Percentiles rank a stretch among this genome's conserved stretches.
Conservation (phyloP, 2,888 invertebrate species). For the Euzophera pinguis region DNA sequence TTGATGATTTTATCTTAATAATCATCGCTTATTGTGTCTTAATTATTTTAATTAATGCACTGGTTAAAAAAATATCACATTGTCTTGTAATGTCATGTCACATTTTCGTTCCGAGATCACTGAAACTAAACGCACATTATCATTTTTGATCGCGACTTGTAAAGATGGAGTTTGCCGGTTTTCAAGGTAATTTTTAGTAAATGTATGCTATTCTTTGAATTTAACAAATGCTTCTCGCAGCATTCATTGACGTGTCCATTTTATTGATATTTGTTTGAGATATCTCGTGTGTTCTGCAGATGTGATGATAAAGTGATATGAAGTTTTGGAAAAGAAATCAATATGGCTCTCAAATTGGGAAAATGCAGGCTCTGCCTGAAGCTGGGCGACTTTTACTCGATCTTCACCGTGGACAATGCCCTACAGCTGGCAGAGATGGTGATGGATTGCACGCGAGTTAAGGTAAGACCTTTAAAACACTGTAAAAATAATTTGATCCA, state of each 20-base stretch:
- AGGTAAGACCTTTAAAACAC: conserved; percentile 42
- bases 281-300: conserved; percentile 27
- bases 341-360: conserved; percentile 77
- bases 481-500: neutral
- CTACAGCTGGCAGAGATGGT: conserved; percentile 74
- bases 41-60: too few relatives aligned
- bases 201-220: conserved; percentile 2
- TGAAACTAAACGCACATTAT: conserved; percentile 16
- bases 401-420: conserved; percentile 72
- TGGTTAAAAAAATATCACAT: neutral
- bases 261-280: conserved; percentile 3
- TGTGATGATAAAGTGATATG: conserved; percentile 54
- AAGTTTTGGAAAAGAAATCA: conserved; percentile 65
- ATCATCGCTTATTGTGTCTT: too few relatives aligned
- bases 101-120: too few relatives aligned
- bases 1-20: too few relatives aligned
- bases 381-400: conserved; percentile 76
- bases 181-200: conserved; percentile 26
- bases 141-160: conserved; percentile 2
- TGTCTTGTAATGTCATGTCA: neutral
- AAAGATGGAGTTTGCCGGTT: conserved; percentile 35
- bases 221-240: neutral
- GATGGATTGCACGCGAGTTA: conserved; percentile 72
- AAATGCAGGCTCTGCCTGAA: conserved; percentile 78
- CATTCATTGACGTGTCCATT: neutral